phyloP scores from a whole-genome alignment of 1,140 invertebrate species.

The Anastrepha ludens region DNA sequence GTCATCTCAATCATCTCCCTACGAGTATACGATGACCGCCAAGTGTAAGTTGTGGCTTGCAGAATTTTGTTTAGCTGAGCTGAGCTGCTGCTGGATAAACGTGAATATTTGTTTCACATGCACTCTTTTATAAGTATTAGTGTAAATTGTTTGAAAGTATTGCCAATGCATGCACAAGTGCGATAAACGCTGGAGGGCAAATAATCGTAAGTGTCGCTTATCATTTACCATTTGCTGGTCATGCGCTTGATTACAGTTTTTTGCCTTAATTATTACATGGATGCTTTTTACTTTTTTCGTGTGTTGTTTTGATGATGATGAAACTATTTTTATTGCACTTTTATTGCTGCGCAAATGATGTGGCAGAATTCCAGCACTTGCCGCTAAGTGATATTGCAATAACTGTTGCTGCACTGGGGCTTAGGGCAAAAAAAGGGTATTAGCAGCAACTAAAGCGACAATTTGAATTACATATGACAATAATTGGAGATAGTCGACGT shows the following conservation, averaged over 20 bases:
- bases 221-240: slow-evolving; percentile 35
- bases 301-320: background rate
- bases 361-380: background rate
- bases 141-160: background rate
- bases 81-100: background rate
- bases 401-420: background rate
- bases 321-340: slow-evolving; percentile 5
- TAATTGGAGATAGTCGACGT: background rate
- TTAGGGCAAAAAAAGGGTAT: background rate
- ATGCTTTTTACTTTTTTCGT: background rate
- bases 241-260: slow-evolving; percentile 38
- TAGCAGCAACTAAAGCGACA: slow-evolving; percentile 4
- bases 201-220: background rate
- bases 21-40: too few species aligned
- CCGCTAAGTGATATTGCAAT: slow-evolving; percentile 1
- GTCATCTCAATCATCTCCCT: too few species aligned
- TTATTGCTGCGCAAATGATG: slow-evolving; percentile 2
- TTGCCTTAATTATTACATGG: slow-evolving; percentile 21
- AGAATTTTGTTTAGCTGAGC: too few species aligned
- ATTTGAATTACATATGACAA: slow-evolving; percentile 39
- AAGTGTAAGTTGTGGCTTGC: too few species aligned
- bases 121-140: too few species aligned
- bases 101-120: background rate
- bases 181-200: background rate
- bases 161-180: background rate